A percentile compares a stretch with the other conserved stretches of the same genome.
phyloP scores from a whole-genome alignment of 2,113 vertebrate species.

The Gymnocephalus cernua region DNA sequence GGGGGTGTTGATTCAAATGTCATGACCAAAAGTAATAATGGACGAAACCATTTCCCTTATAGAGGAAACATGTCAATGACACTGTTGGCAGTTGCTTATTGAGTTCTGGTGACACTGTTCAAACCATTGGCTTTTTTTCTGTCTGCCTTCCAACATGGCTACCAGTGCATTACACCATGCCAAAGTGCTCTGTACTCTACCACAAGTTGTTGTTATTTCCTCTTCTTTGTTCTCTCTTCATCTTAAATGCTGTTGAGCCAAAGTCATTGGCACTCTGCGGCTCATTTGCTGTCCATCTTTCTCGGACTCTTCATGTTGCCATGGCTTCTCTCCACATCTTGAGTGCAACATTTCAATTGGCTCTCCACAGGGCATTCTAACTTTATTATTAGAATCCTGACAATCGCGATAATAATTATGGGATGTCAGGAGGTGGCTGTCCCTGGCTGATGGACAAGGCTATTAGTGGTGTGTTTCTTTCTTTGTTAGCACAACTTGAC shows the following conservation, averaged over 20 bases:
- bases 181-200: background rate
- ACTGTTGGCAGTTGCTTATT: too few species aligned
- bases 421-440: slow-evolving; percentile 62
- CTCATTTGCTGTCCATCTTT: slow-evolving; percentile 15
- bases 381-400: slow-evolving; percentile 63
- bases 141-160: background rate
- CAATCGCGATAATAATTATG: slow-evolving; percentile 76
- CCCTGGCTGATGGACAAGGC: slow-evolving; percentile 55
- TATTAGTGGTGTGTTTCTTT: slow-evolving; percentile 57
- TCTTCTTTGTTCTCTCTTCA: background rate
- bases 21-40: background rate
- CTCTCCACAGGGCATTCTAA: slow-evolving; percentile 24
- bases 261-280: background rate
- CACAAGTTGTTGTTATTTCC: background rate
- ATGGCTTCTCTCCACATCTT: slow-evolving; percentile 24
- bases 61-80: too few species aligned
- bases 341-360: slow-evolving; percentile 36
- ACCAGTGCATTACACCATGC: background rate
- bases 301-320: background rate
- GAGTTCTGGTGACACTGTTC: background rate
- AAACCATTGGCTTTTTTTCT: background rate
- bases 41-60: background rate
- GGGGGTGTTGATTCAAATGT: background rate
- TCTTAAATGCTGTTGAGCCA: background rate
- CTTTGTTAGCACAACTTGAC: slow-evolving; percentile 46